Percentiles rank a stretch among this genome's conserved stretches.
Conservation (phyloP, 2,888 invertebrate species). For the Ecliptopera silaceata region DNA sequence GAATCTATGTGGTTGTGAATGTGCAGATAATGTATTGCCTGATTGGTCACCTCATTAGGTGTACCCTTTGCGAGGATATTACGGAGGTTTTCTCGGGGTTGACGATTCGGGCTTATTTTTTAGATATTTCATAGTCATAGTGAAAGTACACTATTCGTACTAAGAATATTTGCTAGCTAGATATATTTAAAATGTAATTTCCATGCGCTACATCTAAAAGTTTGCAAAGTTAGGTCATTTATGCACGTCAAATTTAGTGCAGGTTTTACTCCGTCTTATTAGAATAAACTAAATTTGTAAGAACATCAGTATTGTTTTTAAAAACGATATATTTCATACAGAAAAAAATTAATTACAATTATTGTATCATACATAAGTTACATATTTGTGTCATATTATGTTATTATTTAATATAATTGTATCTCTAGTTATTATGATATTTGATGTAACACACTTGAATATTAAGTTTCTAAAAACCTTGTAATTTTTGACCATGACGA, state of each 20-base stretch:
- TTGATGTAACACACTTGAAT: too few relatives aligned
- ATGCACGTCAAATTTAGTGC: slow-evolving; percentile 42
- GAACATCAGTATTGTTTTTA: slow-evolving; percentile 8
- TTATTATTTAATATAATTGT: too few relatives aligned
- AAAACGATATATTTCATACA: not conserved
- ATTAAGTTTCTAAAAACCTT: too few relatives aligned
- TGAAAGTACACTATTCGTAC: slow-evolving; percentile 60
- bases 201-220: slow-evolving; percentile 46
- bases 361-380: too few relatives aligned
- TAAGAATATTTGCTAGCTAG: slow-evolving; percentile 53
- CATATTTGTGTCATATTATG: too few relatives aligned
- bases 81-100: slow-evolving; percentile 30
- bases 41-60: slow-evolving; percentile 31
- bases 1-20: slow-evolving; percentile 64
- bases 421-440: too few relatives aligned
- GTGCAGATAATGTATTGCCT: slow-evolving; percentile 46
- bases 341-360: not conserved
- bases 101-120: slow-evolving; percentile 48
- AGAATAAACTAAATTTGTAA: slow-evolving; percentile 33
- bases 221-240: slow-evolving; percentile 44
- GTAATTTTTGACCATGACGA: too few relatives aligned
- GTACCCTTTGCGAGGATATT: slow-evolving; percentile 41
- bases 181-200: slow-evolving; percentile 40
- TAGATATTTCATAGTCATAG: slow-evolving; percentile 49
- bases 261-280: slow-evolving; percentile 58